These are phyloP conservation scores for Isotomurus palustris DNA, from an alignment of 2,888 invertebrate species.

Conservation along the genomic window DNA sequence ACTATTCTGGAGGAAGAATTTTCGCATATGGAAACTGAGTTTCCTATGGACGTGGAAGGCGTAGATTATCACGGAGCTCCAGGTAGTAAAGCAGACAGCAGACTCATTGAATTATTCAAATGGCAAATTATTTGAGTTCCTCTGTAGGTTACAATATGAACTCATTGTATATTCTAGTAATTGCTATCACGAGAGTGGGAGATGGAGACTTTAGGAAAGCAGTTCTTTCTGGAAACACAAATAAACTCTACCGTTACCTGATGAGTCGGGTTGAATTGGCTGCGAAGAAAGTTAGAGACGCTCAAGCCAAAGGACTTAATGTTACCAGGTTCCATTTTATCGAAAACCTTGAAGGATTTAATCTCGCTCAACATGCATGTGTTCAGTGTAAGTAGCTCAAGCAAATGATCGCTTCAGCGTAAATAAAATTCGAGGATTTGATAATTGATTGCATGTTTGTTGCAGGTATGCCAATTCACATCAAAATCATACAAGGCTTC, in stretches of 20 bases:
- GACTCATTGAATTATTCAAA: too few relatives aligned
- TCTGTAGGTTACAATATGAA: too few relatives aligned
- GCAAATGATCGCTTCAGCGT: too few relatives aligned
- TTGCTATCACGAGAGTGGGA: too few relatives aligned
- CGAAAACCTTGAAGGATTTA: neutral
- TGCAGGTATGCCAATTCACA: neutral
- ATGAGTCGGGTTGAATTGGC: neutral
- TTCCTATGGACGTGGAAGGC: neutral
- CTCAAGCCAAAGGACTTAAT: neutral
- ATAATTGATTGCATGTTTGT: too few relatives aligned
- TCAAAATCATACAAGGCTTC: neutral
- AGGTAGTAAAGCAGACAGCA: too few relatives aligned
- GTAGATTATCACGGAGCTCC: neutral
- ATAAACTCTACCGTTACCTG: neutral
- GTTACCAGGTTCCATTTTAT: slow-evolving; percentile 2
- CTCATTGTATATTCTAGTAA: too few relatives aligned
- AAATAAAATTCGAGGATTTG: too few relatives aligned
- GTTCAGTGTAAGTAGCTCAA: neutral
- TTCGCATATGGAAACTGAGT: neutral
- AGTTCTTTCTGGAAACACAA: neutral
- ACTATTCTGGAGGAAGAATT: slow-evolving; percentile 1
- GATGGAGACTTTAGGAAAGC: neutral
- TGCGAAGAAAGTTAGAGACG: neutral
- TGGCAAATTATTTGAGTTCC: too few relatives aligned
- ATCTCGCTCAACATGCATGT: neutral